Conservation (phyloP, 2,888 invertebrate genomes). For the Ferdinandea cuprea region DNA sequence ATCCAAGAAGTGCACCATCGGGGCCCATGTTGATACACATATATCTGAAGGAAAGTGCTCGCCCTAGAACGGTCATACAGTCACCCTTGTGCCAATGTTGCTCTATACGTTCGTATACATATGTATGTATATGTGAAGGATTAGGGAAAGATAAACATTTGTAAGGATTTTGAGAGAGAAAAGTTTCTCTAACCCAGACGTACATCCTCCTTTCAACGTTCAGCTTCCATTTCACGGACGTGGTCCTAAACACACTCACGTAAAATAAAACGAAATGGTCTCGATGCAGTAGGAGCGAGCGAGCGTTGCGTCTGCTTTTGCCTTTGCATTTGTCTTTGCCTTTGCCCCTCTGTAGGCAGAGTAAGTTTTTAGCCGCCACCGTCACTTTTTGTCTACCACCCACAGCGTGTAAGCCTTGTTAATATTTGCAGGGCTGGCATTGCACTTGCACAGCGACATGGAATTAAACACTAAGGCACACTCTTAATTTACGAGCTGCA, state of each 20-base stretch:
- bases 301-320: no score
- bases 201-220: constrained; percentile 32
- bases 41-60: constrained; percentile 1
- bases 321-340: no score
- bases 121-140: constrained; percentile 76
- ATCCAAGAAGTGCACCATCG: constrained; percentile 65
- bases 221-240: constrained; percentile 43
- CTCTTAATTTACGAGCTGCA: constrained; percentile 63
- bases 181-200: constrained; percentile 77
- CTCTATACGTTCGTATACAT: no score
- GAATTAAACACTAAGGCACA: constrained; percentile 68
- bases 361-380: constrained; percentile 54
- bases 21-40: constrained; percentile 31
- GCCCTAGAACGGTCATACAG: constrained; percentile 31
- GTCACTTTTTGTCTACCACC: constrained; percentile 23
- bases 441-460: constrained; percentile 64
- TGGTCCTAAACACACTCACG: constrained; percentile 59
- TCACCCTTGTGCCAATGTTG: constrained; percentile 28
- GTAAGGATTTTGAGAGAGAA: constrained; percentile 81
- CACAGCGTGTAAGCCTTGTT: constrained; percentile 64
- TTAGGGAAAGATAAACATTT: constrained; percentile 83
- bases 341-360: constrained; percentile 39
- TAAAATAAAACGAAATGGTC: constrained; percentile 16
- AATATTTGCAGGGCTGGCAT: constrained; percentile 68
- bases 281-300: constrained; percentile 5